Percentiles rank a stretch among this genome's conserved stretches.
phyloP scores from a whole-genome alignment of 2,797 vertebrate genomes.

The Pempheris klunzingeri region DNA sequence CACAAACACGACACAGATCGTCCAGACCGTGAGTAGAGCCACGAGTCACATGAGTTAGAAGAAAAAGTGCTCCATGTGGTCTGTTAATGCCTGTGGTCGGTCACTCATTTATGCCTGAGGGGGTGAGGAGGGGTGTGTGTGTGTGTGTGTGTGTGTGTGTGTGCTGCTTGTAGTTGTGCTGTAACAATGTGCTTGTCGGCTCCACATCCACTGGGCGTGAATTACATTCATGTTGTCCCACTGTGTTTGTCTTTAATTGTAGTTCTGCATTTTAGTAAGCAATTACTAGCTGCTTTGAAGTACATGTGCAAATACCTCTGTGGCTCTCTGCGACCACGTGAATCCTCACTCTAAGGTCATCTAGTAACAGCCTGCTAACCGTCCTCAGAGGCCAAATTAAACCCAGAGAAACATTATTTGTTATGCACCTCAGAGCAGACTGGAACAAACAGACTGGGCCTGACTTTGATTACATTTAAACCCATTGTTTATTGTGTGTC shows the following conservation, averaged over 20 bases:
- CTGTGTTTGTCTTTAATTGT: neutral
- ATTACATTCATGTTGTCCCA: neutral
- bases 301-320: neutral
- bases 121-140: neutral
- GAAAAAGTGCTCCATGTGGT: constrained; percentile 61
- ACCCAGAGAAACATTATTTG: neutral
- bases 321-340: neutral
- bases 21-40: constrained; percentile 86
- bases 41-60: constrained; percentile 72
- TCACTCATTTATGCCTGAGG: constrained; percentile 60
- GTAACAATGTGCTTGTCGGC: constrained; percentile 27
- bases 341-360: neutral
- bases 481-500: neutral
- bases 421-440: neutral
- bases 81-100: constrained; percentile 60
- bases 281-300: no score
- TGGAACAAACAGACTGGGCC: neutral
- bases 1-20: constrained; percentile 74
- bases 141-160: neutral
- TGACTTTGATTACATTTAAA: constrained; percentile 2
- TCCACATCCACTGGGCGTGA: constrained; percentile 22
- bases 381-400: neutral
- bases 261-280: neutral
- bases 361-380: neutral
- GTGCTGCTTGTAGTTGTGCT: constrained; percentile 18